A percentile compares a stretch with the other conserved stretches of the same genome.
Evolutionary conservation across 2,113 vertebrate genomes (phyloP).

Genomic region (Chaetodon auriga): DNA sequence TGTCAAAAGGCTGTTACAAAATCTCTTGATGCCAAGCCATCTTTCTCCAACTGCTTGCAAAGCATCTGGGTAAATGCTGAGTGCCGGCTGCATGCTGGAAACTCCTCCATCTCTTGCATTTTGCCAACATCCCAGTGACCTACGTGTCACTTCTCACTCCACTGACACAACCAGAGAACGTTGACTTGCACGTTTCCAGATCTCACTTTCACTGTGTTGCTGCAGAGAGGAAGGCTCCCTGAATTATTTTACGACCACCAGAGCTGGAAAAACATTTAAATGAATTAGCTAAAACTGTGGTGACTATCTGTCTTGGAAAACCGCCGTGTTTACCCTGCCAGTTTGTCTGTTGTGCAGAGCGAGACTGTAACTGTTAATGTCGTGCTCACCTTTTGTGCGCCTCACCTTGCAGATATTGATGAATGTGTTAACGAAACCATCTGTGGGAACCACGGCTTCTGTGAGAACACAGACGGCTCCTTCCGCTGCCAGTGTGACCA

Average conservation of each 20-base stretch:
- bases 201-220: neutral
- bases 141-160: conserved; percentile 44
- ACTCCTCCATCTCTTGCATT: conserved; percentile 26
- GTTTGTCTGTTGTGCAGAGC: conserved; percentile 25
- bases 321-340: conserved; percentile 36
- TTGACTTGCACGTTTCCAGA: conserved; percentile 56
- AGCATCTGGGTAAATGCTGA: conserved; percentile 24
- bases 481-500: conserved; percentile 84
- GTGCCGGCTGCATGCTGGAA: conserved; percentile 41
- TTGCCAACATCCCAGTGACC: conserved; percentile 21
- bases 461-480: conserved; percentile 84
- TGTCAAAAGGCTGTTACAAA: conserved; percentile 46
- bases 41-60: conserved; percentile 39
- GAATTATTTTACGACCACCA: conserved; percentile 24
- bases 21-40: conserved; percentile 27
- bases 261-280: conserved; percentile 60
- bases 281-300: conserved; percentile 18
- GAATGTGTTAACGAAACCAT: conserved; percentile 84
- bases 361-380: conserved; percentile 55
- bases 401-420: conserved; percentile 78
- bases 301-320: conserved; percentile 54
- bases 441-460: conserved; percentile 83
- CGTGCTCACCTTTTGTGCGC: conserved; percentile 37
- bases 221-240: conserved; percentile 4
- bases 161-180: conserved; percentile 29